phyloP scores from a whole-genome alignment of 2,797 vertebrate genomes.

The Onychomys leucogaster region DNA sequence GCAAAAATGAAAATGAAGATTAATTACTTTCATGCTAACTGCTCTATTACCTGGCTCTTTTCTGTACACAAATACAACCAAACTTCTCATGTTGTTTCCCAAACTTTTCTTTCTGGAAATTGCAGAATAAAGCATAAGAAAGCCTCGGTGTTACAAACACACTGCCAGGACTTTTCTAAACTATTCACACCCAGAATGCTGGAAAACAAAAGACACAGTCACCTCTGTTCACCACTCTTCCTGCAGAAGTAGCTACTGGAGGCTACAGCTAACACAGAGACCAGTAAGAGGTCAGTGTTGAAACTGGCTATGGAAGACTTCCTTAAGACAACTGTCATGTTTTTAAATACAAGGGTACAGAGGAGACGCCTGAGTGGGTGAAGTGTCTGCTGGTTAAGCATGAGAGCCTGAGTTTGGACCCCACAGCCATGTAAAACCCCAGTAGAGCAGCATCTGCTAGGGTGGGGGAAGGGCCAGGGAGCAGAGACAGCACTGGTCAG shows the following conservation, averaged over 20 bases:
- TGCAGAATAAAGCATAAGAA: constrained; percentile 35
- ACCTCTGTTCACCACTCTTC: constrained; percentile 67
- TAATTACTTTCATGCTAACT: constrained; percentile 6
- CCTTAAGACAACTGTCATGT: background rate
- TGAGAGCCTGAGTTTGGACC: background rate
- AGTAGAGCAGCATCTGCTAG: background rate
- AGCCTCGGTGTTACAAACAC: constrained; percentile 59
- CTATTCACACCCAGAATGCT: constrained; percentile 58
- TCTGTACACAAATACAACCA: constrained; percentile 38
- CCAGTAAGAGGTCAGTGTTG: constrained; percentile 26
- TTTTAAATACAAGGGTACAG: background rate
- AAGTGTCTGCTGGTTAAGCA: background rate
- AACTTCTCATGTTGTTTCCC: constrained; percentile 48
- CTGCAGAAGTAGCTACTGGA: constrained; percentile 72
- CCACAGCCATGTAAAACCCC: background rate
- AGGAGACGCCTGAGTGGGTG: background rate
- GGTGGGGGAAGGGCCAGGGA: background rate
- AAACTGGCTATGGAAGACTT: constrained; percentile 38
- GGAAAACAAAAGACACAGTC: constrained; percentile 56
- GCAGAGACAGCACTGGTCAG: background rate
- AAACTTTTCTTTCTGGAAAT: constrained; percentile 42
- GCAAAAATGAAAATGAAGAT: background rate
- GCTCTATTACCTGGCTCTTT: constrained; percentile 39
- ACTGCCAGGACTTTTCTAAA: constrained; percentile 67
- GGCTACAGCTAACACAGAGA: background rate